Evolutionary conservation across 1,140 invertebrate genomes (phyloP).

Genomic region (Mercenaria mercenaria): DNA sequence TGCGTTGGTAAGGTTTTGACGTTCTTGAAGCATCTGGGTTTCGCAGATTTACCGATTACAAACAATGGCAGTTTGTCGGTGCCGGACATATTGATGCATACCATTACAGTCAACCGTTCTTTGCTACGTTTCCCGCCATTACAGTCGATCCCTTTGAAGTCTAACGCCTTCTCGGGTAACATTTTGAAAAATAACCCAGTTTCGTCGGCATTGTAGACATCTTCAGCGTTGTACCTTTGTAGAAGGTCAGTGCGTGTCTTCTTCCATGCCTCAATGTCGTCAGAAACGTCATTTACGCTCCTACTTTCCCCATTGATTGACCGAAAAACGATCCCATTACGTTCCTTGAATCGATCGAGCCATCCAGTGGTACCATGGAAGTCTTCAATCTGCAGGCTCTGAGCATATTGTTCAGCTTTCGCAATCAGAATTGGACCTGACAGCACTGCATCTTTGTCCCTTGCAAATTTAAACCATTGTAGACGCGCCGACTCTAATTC

Average conservation of each 20-base stretch:
- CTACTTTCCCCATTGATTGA: not conserved
- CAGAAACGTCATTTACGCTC: not conserved
- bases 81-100: no score
- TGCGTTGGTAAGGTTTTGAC: conserved; percentile 6
- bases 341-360: conserved; percentile 19
- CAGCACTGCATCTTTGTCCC: not conserved
- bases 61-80: conserved; percentile 33
- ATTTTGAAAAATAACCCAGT: conserved; percentile 66
- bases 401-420: not conserved
- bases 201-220: no score
- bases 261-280: not conserved
- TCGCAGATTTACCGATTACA: no score
- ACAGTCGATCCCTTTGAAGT: conserved; percentile 40
- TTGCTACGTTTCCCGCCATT: conserved; percentile 84
- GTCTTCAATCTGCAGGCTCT: not conserved
- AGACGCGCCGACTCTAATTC: not conserved
- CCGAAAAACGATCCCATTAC: conserved; percentile 24
- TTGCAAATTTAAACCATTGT: no score
- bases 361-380: conserved; percentile 5
- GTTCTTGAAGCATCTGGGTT: no score
- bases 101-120: no score
- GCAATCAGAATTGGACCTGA: not conserved
- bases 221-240: conserved; percentile 14
- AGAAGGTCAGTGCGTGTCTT: not conserved
- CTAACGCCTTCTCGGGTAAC: conserved; percentile 43